Base-by-base conservation (phyloP, 2,888 invertebrate species). In the Sabellastarte sp. region DNA sequence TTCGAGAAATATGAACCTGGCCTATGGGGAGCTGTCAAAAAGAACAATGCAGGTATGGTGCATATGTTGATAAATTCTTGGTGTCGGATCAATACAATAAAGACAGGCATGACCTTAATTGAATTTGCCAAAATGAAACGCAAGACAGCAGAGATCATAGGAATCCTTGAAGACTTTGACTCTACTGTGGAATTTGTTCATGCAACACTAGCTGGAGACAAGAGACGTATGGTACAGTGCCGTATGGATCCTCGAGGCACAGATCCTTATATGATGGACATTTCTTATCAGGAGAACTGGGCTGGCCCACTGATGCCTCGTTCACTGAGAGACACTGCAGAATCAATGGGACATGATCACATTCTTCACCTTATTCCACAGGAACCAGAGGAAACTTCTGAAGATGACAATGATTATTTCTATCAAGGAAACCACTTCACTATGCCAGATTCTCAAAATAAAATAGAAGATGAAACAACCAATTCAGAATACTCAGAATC, bases 131-230 rank as follows among this genome's bases (percentile, higher is more conserved):
- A 50, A 28, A 2, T 10, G 2, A 31, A 50, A 2, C 28, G 52
- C 1, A 63, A 61, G 29, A 52, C 65, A 4, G 52, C 52, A 26
- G 64, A 63, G 3, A 32, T 70, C 5, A n/a, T 68, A 10, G 28
- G 26, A 26, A 32, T 57, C 1, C 58, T 67, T 0, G 65, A 65
- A 2, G 67, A 67, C 32, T 69, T 30, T 28, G 61, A 65, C 26
- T 61, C 63, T 50, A 69, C 65, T 5, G 20, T 70, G 2, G 70
- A 70, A 59, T 77, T 81, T 56, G 80, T 80, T 1, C 81, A 81
- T 60, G 80, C 81, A 4, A 78, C 78, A 1, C 75, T 81, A 57
- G 81, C 81, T 3, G 81, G 81, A 0, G 81, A 81, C 57, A 72
- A 69, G 24, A 72, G 74, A 10, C 60, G 74, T n/a, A 78, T 80